A percentile compares a stretch with the other conserved stretches of the same genome.
Evolutionary conservation across 2,888 invertebrate species (phyloP).

Genomic region (Meandrusa payeni): DNA sequence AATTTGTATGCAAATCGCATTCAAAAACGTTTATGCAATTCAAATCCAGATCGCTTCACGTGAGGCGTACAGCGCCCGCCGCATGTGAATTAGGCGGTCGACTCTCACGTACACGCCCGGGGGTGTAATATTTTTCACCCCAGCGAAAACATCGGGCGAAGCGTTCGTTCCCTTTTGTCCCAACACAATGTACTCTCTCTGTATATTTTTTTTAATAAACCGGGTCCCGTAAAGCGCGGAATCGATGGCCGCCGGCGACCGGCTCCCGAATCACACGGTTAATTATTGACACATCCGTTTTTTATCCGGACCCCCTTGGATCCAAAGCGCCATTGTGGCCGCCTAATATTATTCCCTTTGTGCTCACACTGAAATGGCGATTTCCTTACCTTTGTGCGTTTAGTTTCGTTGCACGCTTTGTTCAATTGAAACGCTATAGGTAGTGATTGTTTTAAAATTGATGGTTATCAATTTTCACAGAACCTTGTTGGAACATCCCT

Average conservation of each 20-base stretch:
- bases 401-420: conserved; percentile 41
- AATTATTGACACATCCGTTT: conserved; percentile 80
- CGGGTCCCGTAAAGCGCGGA: conserved; percentile 44
- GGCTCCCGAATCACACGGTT: conserved; percentile 69
- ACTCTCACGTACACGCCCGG: conserved; percentile 58
- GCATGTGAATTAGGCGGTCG: conserved; percentile 41
- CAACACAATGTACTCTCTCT: conserved; percentile 28
- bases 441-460: conserved; percentile 53
- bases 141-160: conserved; percentile 31
- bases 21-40: conserved; percentile 44
- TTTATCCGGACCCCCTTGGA: conserved; percentile 49
- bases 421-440: conserved; percentile 32
- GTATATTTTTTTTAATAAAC: conserved; percentile 42
- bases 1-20: conserved; percentile 33
- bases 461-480: conserved; percentile 46
- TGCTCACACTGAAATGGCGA: conserved; percentile 49
- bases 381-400: conserved; percentile 67
- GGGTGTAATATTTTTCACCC: conserved; percentile 80
- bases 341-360: conserved; percentile 61
- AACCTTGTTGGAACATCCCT: too few species aligned
- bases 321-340: conserved; percentile 54
- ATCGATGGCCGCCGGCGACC: conserved; percentile 69
- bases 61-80: conserved; percentile 12
- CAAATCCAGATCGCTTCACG: conserved; percentile 38
- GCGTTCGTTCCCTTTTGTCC: conserved; percentile 29